A percentile compares a stretch with the other conserved stretches of the same genome.
Conservation (phyloP, 92 coral and sea anemone species). For the Zoanthus sociatus region DNA sequence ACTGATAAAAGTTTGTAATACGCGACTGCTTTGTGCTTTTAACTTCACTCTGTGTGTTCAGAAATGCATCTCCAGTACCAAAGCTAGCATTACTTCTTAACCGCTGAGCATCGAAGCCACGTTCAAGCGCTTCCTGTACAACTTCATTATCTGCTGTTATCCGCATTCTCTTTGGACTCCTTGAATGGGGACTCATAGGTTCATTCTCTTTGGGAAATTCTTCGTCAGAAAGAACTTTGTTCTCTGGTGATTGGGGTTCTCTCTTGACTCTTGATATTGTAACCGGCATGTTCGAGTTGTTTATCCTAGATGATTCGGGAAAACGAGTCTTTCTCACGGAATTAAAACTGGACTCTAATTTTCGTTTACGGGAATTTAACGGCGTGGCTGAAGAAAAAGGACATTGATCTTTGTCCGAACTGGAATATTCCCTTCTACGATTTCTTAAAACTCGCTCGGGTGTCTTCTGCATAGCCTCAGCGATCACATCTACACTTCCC, state of each 20-base stretch:
- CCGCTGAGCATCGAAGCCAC: conserved; percentile 36
- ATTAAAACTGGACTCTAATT: conserved; percentile 1
- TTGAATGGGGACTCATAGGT: conserved; percentile 38
- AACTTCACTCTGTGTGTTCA: conserved; percentile 21
- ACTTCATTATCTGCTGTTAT: conserved; percentile 45
- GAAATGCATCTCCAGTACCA: conserved; percentile 16
- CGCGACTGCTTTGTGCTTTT: conserved; percentile 8
- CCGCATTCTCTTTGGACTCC: conserved; percentile 43
- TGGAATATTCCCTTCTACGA: conserved; percentile 11
- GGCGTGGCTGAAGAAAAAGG: conserved; percentile 1
- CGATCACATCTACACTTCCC: neutral
- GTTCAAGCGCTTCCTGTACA: conserved; percentile 45
- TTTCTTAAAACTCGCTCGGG: conserved; percentile 45
- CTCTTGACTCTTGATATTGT: neutral
- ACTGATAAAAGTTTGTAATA: conserved; percentile 20
- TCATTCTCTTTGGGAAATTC: conserved; percentile 47
- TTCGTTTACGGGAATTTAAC: conserved; percentile 31
- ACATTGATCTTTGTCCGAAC: conserved; percentile 6
- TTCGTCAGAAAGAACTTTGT: conserved; percentile 32
- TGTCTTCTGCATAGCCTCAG: conserved; percentile 15
- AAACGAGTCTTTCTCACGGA: neutral
- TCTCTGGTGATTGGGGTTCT: conserved; percentile 3
- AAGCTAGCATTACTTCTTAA: conserved; percentile 24
- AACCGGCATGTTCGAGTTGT: neutral
- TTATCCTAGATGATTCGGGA: conserved; percentile 8